Evolutionary conservation across 2,113 vertebrate species (phyloP).

Genomic region (Climacteris rufus): DNA sequence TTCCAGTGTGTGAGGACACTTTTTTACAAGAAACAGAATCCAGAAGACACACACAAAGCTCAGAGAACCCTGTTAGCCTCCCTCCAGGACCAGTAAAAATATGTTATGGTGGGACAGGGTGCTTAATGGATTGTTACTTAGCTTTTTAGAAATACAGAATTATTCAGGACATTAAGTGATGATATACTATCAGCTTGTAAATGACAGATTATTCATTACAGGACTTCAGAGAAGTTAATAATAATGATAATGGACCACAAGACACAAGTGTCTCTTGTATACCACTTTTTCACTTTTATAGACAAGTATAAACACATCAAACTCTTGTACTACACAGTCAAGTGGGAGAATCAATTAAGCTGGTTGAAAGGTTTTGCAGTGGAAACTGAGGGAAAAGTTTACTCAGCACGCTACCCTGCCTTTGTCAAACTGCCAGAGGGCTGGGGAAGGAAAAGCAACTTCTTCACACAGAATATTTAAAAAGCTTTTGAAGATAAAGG

Average conservation of each 20-base stretch:
- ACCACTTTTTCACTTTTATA: constrained; percentile 43
- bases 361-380: neutral
- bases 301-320: constrained; percentile 32
- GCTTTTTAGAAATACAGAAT: neutral
- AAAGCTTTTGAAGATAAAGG: neutral
- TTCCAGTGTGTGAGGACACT: neutral
- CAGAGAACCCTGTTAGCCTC: neutral
- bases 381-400: neutral
- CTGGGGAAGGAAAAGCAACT: neutral
- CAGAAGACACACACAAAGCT: neutral
- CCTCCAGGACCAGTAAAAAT: neutral
- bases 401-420: neutral
- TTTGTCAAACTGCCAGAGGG: neutral
- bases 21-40: neutral
- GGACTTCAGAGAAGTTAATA: constrained; percentile 41
- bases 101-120: neutral
- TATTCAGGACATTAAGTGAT: neutral
- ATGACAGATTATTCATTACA: constrained; percentile 11
- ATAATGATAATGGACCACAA: constrained; percentile 18
- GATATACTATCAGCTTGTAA: neutral
- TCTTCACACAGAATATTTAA: neutral
- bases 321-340: neutral
- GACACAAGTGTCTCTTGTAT: constrained; percentile 31
- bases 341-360: constrained; percentile 2
- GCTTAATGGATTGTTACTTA: neutral